A percentile compares a stretch with the other conserved stretches of the same genome.
These are phyloP conservation scores for Mesorhabditis belari DNA, from an alignment of 2,888 invertebrate genomes.

Conservation along the genomic window DNA sequence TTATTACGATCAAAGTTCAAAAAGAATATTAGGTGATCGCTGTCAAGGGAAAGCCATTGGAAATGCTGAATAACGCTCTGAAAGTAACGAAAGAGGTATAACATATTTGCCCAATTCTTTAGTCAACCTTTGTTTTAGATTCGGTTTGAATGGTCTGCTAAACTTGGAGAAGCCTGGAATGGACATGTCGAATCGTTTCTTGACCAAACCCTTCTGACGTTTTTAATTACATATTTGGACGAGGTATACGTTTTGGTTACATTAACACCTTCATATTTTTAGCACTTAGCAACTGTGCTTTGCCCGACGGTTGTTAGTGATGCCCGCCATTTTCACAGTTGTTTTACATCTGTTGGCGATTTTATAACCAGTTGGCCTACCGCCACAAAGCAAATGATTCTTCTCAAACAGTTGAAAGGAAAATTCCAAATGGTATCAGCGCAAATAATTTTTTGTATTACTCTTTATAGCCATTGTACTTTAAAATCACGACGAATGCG, in stretches of 20 bases:
- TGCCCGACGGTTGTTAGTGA: slow-evolving; percentile 29
- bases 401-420: neutral
- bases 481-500: slow-evolving; percentile 35
- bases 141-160: slow-evolving; percentile 19
- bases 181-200: slow-evolving; percentile 27
- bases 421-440: neutral
- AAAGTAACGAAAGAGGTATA: neutral
- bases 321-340: slow-evolving; percentile 35
- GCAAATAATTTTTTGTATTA: neutral
- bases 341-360: slow-evolving; percentile 18
- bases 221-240: slow-evolving; percentile 37
- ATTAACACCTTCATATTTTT: slow-evolving; percentile 6
- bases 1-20: slow-evolving; percentile 6
- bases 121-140: slow-evolving; percentile 14
- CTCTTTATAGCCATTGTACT: slow-evolving; percentile 28
- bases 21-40: slow-evolving; percentile 8
- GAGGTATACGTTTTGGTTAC: slow-evolving; percentile 18
- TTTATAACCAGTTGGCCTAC: slow-evolving; percentile 33
- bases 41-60: no score
- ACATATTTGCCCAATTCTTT: neutral
- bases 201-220: slow-evolving; percentile 41
- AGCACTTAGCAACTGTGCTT: slow-evolving; percentile 8
- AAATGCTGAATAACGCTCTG: no score
- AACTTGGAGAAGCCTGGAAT: slow-evolving; percentile 13
- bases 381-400: neutral